Percentiles rank a stretch among this genome's conserved stretches.
Evolutionary conservation across 1,140 invertebrate species (phyloP).

Genomic region (Gonatopus flavifemur): DNA sequence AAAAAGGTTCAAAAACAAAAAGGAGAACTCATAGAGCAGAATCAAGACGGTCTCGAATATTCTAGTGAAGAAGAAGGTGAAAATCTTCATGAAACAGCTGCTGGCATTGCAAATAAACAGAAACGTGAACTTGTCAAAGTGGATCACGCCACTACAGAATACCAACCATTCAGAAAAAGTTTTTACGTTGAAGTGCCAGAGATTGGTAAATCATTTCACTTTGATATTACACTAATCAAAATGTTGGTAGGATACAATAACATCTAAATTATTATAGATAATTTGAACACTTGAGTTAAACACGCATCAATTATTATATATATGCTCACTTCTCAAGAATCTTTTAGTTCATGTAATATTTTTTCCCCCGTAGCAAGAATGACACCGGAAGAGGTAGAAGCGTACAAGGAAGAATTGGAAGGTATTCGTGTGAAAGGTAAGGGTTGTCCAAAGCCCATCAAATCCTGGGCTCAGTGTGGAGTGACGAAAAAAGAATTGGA

Average conservation of each 20-base stretch:
- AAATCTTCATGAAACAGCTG: slow-evolving; percentile 89
- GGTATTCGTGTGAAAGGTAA: slow-evolving; percentile 83
- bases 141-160: slow-evolving; percentile 81
- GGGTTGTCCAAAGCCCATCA: slow-evolving; percentile 93
- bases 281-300: too few relatives aligned
- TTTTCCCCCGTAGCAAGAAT: slow-evolving; percentile 76
- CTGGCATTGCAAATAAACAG: slow-evolving; percentile 84
- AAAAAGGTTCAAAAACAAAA: slow-evolving; percentile 75
- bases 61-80: slow-evolving; percentile 96
- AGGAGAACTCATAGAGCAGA: slow-evolving; percentile 95
- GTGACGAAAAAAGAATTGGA: slow-evolving; percentile 96
- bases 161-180: slow-evolving; percentile 88
- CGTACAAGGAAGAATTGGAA: slow-evolving; percentile 82
- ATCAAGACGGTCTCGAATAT: slow-evolving; percentile 96
- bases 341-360: slow-evolving; percentile 1
- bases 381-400: slow-evolving; percentile 85
- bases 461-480: slow-evolving; percentile 97
- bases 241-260: too few relatives aligned
- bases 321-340: background rate
- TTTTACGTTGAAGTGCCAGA: slow-evolving; percentile 97
- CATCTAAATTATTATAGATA: too few relatives aligned
- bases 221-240: background rate
- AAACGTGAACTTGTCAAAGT: slow-evolving; percentile 89
- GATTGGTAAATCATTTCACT: slow-evolving; percentile 49
- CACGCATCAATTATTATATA: background rate